Percentiles rank a stretch among this genome's conserved stretches.
Conservation (phyloP, 2,113 vertebrate species). For the Geococcyx californianus region DNA sequence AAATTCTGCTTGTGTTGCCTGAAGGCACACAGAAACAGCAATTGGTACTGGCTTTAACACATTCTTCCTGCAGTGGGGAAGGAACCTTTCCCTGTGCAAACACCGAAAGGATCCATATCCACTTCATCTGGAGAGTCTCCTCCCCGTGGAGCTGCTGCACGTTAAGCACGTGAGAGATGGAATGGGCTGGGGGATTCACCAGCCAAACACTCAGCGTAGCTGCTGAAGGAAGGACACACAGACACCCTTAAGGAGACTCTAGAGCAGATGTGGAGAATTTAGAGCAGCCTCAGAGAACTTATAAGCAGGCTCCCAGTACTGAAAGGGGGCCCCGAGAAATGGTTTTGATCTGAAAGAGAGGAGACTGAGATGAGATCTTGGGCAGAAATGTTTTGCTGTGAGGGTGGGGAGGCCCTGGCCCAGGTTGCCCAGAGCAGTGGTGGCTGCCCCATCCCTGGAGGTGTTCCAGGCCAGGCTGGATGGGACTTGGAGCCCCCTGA, state of each 20-base stretch:
- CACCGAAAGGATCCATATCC: background rate
- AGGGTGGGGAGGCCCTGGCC: too few relatives aligned
- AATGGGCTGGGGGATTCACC: background rate
- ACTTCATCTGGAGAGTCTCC: background rate
- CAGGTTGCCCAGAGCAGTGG: too few relatives aligned
- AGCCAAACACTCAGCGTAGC: background rate
- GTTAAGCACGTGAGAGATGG: background rate
- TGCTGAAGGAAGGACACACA: background rate
- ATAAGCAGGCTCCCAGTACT: too few relatives aligned
- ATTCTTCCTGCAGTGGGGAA: background rate
- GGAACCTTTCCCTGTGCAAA: background rate
- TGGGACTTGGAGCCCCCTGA: too few relatives aligned
- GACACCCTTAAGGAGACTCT: background rate
- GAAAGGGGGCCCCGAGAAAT: too few relatives aligned
- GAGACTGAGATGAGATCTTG: too few relatives aligned
- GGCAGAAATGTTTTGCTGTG: too few relatives aligned
- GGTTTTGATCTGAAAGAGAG: too few relatives aligned
- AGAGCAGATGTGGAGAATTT: too few relatives aligned
- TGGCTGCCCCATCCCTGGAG: too few relatives aligned
- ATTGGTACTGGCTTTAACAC: background rate
- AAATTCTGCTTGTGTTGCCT: slow-evolving; percentile 43
- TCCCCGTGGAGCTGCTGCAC: background rate
- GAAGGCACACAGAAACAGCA: slow-evolving; percentile 15
- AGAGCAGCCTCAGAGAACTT: too few relatives aligned
- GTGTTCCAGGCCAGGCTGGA: too few relatives aligned